These are phyloP conservation scores for Apis dorsata DNA, from an alignment of 1,140 invertebrate genomes.

Conservation along the genomic window DNA sequence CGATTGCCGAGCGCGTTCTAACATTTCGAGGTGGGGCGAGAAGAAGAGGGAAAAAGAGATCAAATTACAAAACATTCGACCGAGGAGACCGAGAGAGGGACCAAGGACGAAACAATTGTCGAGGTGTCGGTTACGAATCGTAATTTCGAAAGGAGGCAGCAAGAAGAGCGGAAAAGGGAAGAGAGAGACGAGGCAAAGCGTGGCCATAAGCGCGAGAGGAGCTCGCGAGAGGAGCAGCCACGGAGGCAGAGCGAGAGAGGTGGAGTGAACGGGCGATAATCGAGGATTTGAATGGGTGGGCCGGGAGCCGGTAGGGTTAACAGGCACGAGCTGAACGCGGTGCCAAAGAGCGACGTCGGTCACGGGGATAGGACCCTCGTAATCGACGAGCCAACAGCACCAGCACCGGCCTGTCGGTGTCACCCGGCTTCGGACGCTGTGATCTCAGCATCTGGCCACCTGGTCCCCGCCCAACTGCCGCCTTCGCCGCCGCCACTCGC, in stretches of 20 bases:
- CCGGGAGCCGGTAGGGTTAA: constrained; percentile 74
- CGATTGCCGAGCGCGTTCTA: too few species aligned
- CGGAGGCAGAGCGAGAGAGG: constrained; percentile 61
- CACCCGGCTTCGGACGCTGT: constrained; percentile 36
- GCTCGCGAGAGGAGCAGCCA: constrained; percentile 45
- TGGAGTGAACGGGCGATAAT: constrained; percentile 71
- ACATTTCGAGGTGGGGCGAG: too few species aligned
- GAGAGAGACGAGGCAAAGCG: neutral
- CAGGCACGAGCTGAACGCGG: constrained; percentile 78
- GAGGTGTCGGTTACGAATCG: too few species aligned
- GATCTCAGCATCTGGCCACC: constrained; percentile 22
- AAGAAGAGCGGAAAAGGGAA: neutral
- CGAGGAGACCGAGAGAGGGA: neutral
- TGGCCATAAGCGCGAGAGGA: constrained; percentile 19
- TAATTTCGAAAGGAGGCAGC: neutral
- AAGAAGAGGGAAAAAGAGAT: too few species aligned
- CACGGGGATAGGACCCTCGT: constrained; percentile 73
- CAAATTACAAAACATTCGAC: neutral
- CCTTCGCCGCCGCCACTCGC: constrained; percentile 67
- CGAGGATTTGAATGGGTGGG: constrained; percentile 78
- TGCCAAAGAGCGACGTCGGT: constrained; percentile 74
- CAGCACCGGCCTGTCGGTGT: constrained; percentile 51
- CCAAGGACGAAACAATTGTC: too few species aligned
- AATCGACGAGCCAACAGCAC: constrained; percentile 70
- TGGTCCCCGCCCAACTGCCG: constrained; percentile 57